Evolutionary conservation across 1,140 invertebrate genomes (phyloP), one percentile per base, ranked within the genome.

Genomic region (Heterodera carotae): DNA sequence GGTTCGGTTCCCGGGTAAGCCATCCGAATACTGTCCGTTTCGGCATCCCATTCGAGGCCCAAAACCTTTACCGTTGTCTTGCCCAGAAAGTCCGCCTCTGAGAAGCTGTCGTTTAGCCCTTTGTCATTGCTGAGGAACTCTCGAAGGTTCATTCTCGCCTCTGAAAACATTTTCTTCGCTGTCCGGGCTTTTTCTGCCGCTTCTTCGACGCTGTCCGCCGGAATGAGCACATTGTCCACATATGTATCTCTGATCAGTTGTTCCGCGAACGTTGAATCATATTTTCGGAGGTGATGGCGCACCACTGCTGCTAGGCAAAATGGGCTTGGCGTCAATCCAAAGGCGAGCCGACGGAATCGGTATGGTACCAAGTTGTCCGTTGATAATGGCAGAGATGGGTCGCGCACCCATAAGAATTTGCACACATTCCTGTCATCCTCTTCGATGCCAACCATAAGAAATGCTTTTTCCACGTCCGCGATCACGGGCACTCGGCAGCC

Each of bases 101-200:
- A 31, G 27, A 78, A 36, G 36, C 39, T n/a, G 27, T 31, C 39
- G 10, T 56, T 77, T 18, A 62, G 25, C 18, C 18, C 10, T 8
- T 25, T 7, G 25, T 39, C n/a, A 7, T 77, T 80, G 25, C 31
- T 43, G 3, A 67, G 22, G 6, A 80, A 77, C 25, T 79, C 75
- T 25, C 76, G 36, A 4, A 79, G 59, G 29, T 77, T 77, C 76
- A 77, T 77, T 22, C 25, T 12, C 18, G 76, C 76, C 12, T 22
- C 36, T 2, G 75, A 2, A 22, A 77, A 79, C 18, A 78, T 78
- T 34, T n/a, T 39, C n/a, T 76, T 76, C 15, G 76, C 43, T 1
- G 4, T 7, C 27, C 22, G 29, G 3, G 15, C 34, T 33, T 77
- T 60, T 5, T 1, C 5, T 8, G 79, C 34, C 1, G 75, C 76